Base-by-base conservation (phyloP, 2,888 invertebrate genomes). In the Morpho achilles region DNA sequence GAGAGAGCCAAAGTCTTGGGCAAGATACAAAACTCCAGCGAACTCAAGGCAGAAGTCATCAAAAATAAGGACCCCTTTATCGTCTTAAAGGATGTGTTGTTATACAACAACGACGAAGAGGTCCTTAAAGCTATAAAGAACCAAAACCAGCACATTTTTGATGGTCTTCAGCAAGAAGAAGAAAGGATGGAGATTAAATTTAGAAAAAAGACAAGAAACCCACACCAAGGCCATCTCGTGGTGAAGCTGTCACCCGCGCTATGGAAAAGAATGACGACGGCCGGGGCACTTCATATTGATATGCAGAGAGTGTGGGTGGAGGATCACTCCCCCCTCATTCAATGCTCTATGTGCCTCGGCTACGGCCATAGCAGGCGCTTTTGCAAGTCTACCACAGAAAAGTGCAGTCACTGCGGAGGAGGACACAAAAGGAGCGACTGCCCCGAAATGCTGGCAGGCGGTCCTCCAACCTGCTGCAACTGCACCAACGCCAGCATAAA, bases 371-470 rank as follows among this genome's bases (percentile, higher is more conserved):
- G 41, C 51, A 45, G 51, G 56, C 16, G 16, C 1, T 16, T 16
- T 1, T 16, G 3, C 45, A 47, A 9, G 51, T 50, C 7, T 46
- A 57, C 42, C 40, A 47, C 9, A 7, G 32, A 8, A 23, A 50
- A 50, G 40, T 50, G 50, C 40, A 50, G 50, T 22, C 50, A 50
- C 50, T 50, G 50, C 40, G 40, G 39, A 7, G 50, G 39, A 6
- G 7, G 39, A n/a, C 50, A 50, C n/a, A 50, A 39, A 22, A 50
- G 23, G 40, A 40, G n/a, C 1, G 16, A 16, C 16, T 16, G 16
- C 16, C 16, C 16, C 16, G 16, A 16, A 16, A 16, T 16, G 16
- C 1, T 16, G 16, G 16, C 16, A 16, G 16, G 16, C 16, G 16
- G 16, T 16, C 16, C 16, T 16, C 16, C 16, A 16, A 16, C 16